Base-by-base conservation (phyloP, 2,797 vertebrate genomes). In the Crenichthys baileyi region DNA sequence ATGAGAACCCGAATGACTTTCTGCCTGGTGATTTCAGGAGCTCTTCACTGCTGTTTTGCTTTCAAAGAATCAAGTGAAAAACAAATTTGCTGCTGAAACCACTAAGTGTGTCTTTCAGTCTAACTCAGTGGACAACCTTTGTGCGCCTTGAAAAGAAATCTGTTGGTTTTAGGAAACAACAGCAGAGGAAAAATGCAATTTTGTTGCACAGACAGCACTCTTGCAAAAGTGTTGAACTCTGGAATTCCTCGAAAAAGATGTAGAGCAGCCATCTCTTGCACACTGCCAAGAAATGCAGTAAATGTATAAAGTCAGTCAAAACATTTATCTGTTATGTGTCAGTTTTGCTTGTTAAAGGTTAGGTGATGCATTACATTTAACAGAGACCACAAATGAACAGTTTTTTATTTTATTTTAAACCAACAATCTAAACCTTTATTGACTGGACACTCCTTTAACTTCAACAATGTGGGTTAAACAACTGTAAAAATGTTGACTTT, bases 61-160 rank as follows among this genome's bases (percentile, higher is more conserved):
- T 85, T 89, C 89, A 88, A 90, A 88, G 88, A 90, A 90, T 7
- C 22, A 0, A 13, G 7, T 2, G 7, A 15, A 5, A 16, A 15
- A 12, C 7, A 68, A 44, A 75, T 20, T 15, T 11, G 4, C 18
- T 1, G 0, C 4, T 5, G 1, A 20, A 0, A 72, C 31, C 20
- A 24, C 24, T 39, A 48, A 56, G 61, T 46, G 6, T 72, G 72
- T n/a, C 55, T 79, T 68, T 87, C 18, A 65, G 3, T 20, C 16
- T 4, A 36, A 7, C 13, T 61, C 58, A 6, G 1, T 5, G 13
- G 58, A 36, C 7, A 8, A 18, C 1, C 7, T 39, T 16, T 53
- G 51, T 20, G 51, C 5, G 18, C 20, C 18, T 4, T 65, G 8
- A 39, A 18, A 4, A 22, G 16, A 29, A 61, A 6, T 12, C 12